phyloP scores from a whole-genome alignment of 92 coral and sea anemone species.

The Epizoanthus illoricatus region DNA sequence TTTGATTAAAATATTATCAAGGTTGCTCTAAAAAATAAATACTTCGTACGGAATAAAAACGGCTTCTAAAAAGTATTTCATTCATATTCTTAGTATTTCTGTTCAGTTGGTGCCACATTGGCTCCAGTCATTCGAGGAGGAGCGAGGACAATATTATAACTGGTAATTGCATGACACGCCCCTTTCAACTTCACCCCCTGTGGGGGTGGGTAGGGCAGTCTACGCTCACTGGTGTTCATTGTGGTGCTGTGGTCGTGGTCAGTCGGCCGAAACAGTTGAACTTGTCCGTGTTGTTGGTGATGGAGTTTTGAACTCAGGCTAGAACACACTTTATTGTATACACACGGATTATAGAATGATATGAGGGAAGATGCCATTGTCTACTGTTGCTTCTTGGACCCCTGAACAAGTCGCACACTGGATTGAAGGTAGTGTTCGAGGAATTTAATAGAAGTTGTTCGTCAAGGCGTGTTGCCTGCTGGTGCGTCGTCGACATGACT shows the following conservation, averaged over 20 bases:
- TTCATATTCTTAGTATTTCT: no score
- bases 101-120: no score
- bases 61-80: no score
- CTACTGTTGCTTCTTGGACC: constrained; percentile 36
- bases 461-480: constrained; percentile 1
- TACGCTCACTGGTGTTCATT: constrained; percentile 17
- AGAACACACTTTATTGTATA: constrained; percentile 28
- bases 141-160: no score
- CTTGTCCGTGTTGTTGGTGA: background rate
- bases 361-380: constrained; percentile 30
- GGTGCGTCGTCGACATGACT: background rate
- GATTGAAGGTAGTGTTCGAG: constrained; percentile 14
- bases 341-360: constrained; percentile 28
- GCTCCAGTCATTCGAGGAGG: no score
- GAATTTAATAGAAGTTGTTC: background rate
- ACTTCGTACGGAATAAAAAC: no score
- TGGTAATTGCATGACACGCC: no score
- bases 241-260: no score
- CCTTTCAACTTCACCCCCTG: no score
- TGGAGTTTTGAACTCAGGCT: background rate
- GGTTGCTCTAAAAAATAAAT: no score
- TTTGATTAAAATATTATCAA: no score
- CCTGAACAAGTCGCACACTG: constrained; percentile 31
- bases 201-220: no score
- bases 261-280: constrained; percentile 9